Evolutionary conservation across 2,888 invertebrate genomes (phyloP), one percentile per base, ranked within the genome.

Genomic region (Heliconius ismenius): DNA sequence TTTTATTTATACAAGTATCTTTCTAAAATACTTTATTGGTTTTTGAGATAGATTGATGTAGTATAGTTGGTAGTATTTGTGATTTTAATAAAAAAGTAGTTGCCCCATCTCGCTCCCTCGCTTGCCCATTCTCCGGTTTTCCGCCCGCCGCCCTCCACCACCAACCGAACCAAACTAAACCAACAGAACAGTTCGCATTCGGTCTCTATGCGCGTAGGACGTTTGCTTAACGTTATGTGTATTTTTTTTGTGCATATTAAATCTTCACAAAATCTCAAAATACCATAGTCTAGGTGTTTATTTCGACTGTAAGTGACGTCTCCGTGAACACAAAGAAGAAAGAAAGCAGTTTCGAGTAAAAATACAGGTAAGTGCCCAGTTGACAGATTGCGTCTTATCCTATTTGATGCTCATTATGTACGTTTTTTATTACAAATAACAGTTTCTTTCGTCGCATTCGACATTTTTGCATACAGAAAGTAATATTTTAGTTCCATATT

Each of bases 101-200:
- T 86, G 87, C 86, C 84, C 85, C 87, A 87, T 88, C 84, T 86
- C 86, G 84, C 87, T 90, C 89, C 90, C 90, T 89, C 89, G 87
- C 84, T 87, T 86, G 87, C 88, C 90, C 91, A 86, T 89, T 92
- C 92, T 92, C 91, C 90, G 89, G 89, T 91, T 90, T 91, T 91
- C 91, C 91, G 90, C 89, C 91, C 88, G 88, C 88, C 82, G 80
- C 82, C 82, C 81, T 82, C 82, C 82, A 81, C 79, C 82, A 83
- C 81, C 86, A 84, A 88, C 85, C 86, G 86, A 89, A 87, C 87
- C 87, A 91, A 91, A 89, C 86, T 82, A 86, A 86, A 90, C 89
- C 89, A 89, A 92, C 95, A 95, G 95, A 89, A 92, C 95, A 95
- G 95, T 95, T 95, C 94, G 95, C 94, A 94, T 95, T 94, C 92